Conservation (phyloP, 2,797 vertebrate species). For the Arnoldichthys spilopterus region DNA sequence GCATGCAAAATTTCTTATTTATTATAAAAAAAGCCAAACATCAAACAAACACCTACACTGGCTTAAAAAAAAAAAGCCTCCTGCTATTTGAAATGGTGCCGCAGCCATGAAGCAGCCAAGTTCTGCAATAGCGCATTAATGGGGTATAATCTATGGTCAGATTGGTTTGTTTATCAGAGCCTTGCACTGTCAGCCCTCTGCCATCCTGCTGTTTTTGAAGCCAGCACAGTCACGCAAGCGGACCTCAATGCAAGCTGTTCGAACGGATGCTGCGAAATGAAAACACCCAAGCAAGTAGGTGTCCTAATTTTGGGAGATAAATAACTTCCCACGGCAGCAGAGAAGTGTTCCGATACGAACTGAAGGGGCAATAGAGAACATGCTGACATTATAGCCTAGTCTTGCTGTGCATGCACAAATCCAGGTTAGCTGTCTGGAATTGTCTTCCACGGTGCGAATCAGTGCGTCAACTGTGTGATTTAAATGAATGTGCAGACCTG, state of each 20-base stretch:
- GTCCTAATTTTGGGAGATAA: background rate
- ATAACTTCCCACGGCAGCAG: background rate
- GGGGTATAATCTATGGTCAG: background rate
- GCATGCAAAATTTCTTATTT: too few relatives aligned
- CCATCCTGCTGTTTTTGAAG: background rate
- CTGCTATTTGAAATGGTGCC: too few relatives aligned
- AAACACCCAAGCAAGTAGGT: slow-evolving; percentile 8
- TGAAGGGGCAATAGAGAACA: background rate
- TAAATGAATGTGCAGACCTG: background rate
- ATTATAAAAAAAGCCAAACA: too few relatives aligned
- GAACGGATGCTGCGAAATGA: background rate
- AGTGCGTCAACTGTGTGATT: background rate
- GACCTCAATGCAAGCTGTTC: slow-evolving; percentile 9
- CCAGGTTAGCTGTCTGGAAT: background rate
- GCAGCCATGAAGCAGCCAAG: background rate
- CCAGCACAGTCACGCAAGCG: background rate
- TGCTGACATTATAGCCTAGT: background rate
- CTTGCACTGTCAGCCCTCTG: background rate
- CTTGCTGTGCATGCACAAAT: background rate
- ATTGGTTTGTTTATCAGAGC: background rate
- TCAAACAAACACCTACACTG: too few relatives aligned
- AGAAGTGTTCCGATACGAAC: background rate
- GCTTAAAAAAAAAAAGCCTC: too few relatives aligned
- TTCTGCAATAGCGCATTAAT: background rate
- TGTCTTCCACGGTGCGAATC: background rate